phyloP scores from a whole-genome alignment of 2,797 vertebrate genomes.

The Schizopygopsis pylzovi region DNA sequence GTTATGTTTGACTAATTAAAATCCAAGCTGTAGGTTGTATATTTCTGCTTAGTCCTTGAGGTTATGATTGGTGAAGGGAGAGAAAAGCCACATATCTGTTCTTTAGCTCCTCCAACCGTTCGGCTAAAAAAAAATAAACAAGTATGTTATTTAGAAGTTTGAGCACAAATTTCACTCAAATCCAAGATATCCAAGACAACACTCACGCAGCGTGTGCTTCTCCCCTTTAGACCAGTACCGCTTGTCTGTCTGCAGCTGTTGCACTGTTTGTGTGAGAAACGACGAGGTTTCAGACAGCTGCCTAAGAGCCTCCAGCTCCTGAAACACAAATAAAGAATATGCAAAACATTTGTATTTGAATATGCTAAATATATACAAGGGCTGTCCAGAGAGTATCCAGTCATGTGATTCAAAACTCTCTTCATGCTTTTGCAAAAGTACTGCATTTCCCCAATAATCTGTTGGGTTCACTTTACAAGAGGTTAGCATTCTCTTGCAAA shows the following conservation, averaged over 20 bases:
- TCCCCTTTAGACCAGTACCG: constrained; percentile 70
- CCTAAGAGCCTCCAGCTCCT: constrained; percentile 75
- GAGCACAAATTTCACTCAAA: background rate
- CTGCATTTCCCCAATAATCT: background rate
- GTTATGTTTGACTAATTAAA: background rate
- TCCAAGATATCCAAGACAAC: background rate
- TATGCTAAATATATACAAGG: background rate
- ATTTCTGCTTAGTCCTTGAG: background rate
- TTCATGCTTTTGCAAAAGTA: background rate
- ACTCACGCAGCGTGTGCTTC: constrained; percentile 71
- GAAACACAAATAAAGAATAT: background rate
- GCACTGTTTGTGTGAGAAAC: constrained; percentile 61
- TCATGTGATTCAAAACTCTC: background rate
- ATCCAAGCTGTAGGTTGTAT: constrained; percentile 3
- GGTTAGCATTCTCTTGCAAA: background rate
- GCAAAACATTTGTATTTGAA: background rate
- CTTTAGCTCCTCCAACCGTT: constrained; percentile 70
- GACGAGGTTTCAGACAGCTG: constrained; percentile 70
- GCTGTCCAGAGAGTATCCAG: background rate
- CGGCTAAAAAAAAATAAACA: constrained; percentile 62
- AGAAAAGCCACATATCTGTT: constrained; percentile 65
- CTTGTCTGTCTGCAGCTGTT: constrained; percentile 64
- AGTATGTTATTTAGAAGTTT: background rate
- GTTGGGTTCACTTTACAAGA: background rate
- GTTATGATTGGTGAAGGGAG: constrained; percentile 40